Evolutionary conservation across 2,797 vertebrate species (phyloP).

Genomic region (Natrix natrix): DNA sequence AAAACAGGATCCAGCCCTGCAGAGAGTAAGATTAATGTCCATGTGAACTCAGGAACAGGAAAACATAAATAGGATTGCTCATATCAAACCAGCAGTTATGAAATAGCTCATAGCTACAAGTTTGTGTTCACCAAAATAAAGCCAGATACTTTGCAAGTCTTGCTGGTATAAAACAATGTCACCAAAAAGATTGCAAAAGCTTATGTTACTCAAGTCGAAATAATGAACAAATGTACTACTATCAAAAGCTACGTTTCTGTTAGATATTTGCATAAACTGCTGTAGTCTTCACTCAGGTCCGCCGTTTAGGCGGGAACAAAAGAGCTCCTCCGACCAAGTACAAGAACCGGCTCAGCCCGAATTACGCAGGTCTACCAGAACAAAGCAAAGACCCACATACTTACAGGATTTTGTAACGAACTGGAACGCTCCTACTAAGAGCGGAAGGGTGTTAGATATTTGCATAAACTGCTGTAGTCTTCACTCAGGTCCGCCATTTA

Average conservation of each 20-base stretch:
- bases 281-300: no score
- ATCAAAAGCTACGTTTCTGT: conserved; percentile 23
- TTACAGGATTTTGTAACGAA: no score
- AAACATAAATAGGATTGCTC: conserved; percentile 96
- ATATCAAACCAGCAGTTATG: conserved; percentile 92
- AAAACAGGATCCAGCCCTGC: conserved; percentile 86
- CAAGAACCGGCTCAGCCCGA: no score
- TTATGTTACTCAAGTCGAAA: conserved; percentile 5
- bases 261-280: no score
- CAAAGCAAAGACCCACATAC: no score
- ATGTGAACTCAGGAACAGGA: conserved; percentile 95
- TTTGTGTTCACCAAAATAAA: conserved; percentile 93
- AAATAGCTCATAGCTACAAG: conserved; percentile 90
- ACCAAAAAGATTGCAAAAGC: conserved; percentile 26
- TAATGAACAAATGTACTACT: conserved; percentile 43
- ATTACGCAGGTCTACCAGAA: no score
- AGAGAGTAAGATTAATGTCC: conserved; percentile 86
- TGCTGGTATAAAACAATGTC: conserved; percentile 71
- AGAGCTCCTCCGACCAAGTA: no score
- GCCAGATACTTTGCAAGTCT: conserved; percentile 85
- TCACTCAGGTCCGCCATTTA: no score
- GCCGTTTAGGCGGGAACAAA: no score
- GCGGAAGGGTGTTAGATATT: no score
- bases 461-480: no score
- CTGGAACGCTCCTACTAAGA: no score